Evolutionary conservation across 2,113 vertebrate genomes (phyloP).

Genomic region (Hippocampus comes): DNA sequence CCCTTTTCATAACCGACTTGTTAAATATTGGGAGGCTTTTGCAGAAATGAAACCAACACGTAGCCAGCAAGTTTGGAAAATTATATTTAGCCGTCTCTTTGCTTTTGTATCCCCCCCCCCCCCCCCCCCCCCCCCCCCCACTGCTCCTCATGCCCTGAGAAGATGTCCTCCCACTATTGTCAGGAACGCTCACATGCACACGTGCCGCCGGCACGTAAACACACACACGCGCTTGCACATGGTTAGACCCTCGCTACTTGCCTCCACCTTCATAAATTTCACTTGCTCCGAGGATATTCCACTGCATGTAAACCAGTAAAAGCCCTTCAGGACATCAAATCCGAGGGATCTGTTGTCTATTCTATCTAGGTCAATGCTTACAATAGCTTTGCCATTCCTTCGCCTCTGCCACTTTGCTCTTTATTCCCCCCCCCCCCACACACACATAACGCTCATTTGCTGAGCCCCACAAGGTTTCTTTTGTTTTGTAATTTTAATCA

Average conservation of each 20-base stretch:
- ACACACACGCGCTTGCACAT: slow-evolving; percentile 18
- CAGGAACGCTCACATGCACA: slow-evolving; percentile 31
- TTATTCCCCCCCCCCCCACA: not conserved
- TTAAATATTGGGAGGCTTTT: not conserved
- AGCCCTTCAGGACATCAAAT: slow-evolving; percentile 74
- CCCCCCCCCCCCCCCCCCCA: slow-evolving; percentile 27
- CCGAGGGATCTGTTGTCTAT: slow-evolving; percentile 67
- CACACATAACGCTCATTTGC: slow-evolving; percentile 13
- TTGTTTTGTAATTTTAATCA: slow-evolving; percentile 52
- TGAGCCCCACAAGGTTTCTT: slow-evolving; percentile 60
- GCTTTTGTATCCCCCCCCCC: slow-evolving; percentile 35
- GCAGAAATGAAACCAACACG: not conserved
- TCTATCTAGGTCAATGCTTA: slow-evolving; percentile 78
- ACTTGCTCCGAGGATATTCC: slow-evolving; percentile 66
- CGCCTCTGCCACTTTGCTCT: slow-evolving; percentile 33
- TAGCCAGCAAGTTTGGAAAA: not conserved
- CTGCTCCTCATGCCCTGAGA: slow-evolving; percentile 28
- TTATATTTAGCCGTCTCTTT: slow-evolving; percentile 2
- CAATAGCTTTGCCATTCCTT: slow-evolving; percentile 62
- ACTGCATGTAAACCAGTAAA: slow-evolving; percentile 71
- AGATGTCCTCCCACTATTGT: slow-evolving; percentile 49
- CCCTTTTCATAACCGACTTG: slow-evolving; percentile 1
- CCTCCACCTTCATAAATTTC: slow-evolving; percentile 50
- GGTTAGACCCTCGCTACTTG: slow-evolving; percentile 20
- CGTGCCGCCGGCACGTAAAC: slow-evolving; percentile 37